phyloP scores from a whole-genome alignment of 2,113 vertebrate genomes.

The Nanorana parkeri region DNA sequence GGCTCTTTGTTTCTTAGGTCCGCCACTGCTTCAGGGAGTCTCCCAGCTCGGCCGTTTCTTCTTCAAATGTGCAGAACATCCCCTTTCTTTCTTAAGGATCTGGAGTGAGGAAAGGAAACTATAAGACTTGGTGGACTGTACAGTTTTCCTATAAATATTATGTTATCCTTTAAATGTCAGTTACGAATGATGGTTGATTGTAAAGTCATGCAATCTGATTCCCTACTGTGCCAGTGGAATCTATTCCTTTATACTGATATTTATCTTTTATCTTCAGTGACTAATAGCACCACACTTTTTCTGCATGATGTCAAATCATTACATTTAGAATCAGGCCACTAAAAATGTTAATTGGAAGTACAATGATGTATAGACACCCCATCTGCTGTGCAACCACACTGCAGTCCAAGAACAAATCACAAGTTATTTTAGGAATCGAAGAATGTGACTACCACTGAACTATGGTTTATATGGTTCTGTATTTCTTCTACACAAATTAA shows the following conservation, averaged over 20 bases:
- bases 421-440: conserved; percentile 33
- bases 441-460: conserved; percentile 11
- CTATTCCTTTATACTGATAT: background rate
- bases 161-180: too few relatives aligned
- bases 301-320: conserved; percentile 20
- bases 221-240: background rate
- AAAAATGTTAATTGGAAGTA: conserved; percentile 31
- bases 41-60: too few relatives aligned
- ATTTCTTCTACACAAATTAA: background rate
- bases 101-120: too few relatives aligned
- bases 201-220: too few relatives aligned
- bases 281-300: background rate
- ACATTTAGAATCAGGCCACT: background rate
- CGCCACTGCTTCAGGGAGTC: too few relatives aligned
- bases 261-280: background rate
- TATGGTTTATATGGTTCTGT: background rate
- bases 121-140: too few relatives aligned
- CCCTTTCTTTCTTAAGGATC: too few relatives aligned
- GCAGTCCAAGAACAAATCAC: conserved; percentile 22
- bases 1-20: too few relatives aligned
- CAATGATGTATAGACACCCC: conserved; percentile 49
- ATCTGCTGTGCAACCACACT: conserved; percentile 36
- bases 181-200: too few relatives aligned
- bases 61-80: too few relatives aligned
- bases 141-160: too few relatives aligned